phyloP scores from a whole-genome alignment of 2,113 vertebrate species.

The Spilogale gracilis region DNA sequence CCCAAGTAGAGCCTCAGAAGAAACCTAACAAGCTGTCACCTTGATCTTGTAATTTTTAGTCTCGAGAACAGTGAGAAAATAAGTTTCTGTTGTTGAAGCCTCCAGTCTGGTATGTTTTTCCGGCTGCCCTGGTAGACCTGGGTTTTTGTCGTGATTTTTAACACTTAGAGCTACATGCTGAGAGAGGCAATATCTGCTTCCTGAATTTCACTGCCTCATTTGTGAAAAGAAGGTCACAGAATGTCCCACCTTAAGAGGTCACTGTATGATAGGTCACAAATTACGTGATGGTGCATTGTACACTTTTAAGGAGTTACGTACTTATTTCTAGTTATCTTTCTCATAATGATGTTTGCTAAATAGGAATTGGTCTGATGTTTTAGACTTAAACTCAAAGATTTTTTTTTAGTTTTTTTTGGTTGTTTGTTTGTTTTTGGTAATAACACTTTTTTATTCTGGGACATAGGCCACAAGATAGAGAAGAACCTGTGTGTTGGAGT shows the following conservation, averaged over 20 bases:
- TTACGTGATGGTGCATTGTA: neutral
- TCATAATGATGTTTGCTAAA: neutral
- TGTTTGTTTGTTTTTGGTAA: conserved; percentile 1
- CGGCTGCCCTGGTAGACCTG: neutral
- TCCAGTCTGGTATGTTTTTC: neutral
- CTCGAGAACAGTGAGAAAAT: neutral
- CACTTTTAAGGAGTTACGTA: neutral
- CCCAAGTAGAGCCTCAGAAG: neutral
- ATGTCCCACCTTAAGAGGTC: neutral
- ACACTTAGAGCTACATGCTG: neutral
- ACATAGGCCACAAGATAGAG: neutral
- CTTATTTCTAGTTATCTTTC: neutral
- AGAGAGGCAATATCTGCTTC: neutral
- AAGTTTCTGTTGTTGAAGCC: neutral
- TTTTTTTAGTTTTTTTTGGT: neutral
- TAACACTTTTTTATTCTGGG: neutral
- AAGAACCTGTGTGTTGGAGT: neutral
- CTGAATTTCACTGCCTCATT: neutral
- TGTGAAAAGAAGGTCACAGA: neutral
- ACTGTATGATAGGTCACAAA: neutral
- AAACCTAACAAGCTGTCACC: neutral
- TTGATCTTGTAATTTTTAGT: neutral
- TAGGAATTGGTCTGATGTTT: neutral
- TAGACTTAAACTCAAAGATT: neutral
- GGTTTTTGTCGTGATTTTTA: neutral